These are phyloP conservation scores for Hybognathus amarus DNA, from an alignment of 2,797 vertebrate genomes.

Conservation along the genomic window DNA sequence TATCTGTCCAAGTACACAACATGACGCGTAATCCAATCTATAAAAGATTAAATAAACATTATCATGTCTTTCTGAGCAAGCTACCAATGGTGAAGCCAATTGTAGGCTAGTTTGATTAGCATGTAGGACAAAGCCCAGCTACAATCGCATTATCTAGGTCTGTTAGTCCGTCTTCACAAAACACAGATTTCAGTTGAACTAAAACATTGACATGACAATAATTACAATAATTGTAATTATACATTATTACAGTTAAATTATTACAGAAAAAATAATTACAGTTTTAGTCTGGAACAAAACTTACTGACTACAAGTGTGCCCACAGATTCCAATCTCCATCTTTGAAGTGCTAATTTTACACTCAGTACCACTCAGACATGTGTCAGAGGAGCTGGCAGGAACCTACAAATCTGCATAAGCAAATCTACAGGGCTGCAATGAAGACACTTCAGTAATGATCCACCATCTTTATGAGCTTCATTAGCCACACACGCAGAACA, in stretches of 20 bases:
- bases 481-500: slow-evolving; percentile 60
- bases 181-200: background rate
- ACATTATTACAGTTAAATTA: too few relatives aligned
- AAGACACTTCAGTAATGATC: slow-evolving; percentile 78
- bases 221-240: too few relatives aligned
- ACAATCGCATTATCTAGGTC: background rate
- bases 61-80: background rate
- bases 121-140: background rate
- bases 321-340: slow-evolving; percentile 2
- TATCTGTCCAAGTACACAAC: background rate
- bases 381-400: slow-evolving; percentile 48
- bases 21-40: background rate
- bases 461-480: slow-evolving; percentile 58
- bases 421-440: slow-evolving; percentile 42
- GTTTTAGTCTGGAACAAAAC: background rate
- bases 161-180: background rate
- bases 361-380: slow-evolving; percentile 44
- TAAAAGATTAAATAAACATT: background rate
- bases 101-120: slow-evolving; percentile 36
- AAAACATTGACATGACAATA: background rate
- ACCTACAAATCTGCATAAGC: slow-evolving; percentile 53
- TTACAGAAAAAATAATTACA: background rate
- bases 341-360: slow-evolving; percentile 53
- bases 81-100: slow-evolving; percentile 31
- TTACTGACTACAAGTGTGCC: background rate